phyloP scores from a whole-genome alignment of 2,113 vertebrate species.

The Melanerpes aurifrons region DNA sequence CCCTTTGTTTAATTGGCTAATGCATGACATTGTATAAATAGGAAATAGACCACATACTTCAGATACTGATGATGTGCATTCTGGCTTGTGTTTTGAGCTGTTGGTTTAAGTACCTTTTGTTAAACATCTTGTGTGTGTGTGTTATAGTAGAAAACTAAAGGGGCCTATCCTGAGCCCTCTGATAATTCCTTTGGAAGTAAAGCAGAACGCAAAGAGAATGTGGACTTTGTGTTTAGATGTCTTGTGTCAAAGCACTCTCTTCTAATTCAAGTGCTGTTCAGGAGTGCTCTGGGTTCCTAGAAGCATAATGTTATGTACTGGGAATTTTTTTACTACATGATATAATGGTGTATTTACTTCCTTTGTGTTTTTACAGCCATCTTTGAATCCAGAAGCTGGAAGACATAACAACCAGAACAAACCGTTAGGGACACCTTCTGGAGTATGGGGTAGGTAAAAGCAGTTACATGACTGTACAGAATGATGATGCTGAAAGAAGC shows the following conservation, averaged over 20 bases:
- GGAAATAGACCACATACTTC: background rate
- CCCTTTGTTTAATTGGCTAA: background rate
- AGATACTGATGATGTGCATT: background rate
- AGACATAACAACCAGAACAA: slow-evolving; percentile 90
- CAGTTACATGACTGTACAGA: background rate
- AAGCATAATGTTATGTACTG: background rate
- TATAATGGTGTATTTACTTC: background rate
- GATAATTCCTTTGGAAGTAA: background rate
- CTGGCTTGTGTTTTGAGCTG: background rate
- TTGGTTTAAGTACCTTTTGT: background rate
- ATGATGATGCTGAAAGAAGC: background rate
- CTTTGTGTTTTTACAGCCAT: slow-evolving; percentile 83
- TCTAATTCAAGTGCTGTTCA: background rate
- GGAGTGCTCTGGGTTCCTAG: background rate
- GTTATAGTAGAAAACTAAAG: background rate
- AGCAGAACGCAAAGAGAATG: background rate
- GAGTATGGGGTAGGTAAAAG: slow-evolving; percentile 93
- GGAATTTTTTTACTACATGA: fast-evolving
- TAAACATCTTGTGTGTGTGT: background rate
- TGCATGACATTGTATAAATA: background rate
- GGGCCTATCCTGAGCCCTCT: background rate
- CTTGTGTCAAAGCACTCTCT: background rate
- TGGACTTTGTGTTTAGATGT: background rate
- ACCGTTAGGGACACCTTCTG: slow-evolving; percentile 92
- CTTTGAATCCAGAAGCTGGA: slow-evolving; percentile 98